Evolutionary conservation across 1,140 invertebrate species (phyloP).

Genomic region (Heliconius congener): DNA sequence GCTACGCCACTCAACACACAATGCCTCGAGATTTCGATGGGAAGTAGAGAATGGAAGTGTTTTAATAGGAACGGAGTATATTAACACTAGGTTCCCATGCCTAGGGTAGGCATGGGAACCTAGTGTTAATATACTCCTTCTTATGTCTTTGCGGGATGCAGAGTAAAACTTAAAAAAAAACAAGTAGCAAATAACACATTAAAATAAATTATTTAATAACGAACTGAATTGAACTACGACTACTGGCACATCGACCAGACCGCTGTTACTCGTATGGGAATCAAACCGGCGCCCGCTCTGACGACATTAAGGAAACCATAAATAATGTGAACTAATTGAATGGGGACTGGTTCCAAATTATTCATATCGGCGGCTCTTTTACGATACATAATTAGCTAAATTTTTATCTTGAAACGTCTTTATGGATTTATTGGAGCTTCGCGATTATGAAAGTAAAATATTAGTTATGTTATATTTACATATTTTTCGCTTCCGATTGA

Average conservation of each 20-base stretch:
- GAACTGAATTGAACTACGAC: constrained; percentile 11
- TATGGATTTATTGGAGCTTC: constrained; percentile 23
- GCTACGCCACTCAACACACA: too few species aligned
- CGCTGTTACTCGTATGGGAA: constrained; percentile 20
- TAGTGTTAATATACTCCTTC: too few species aligned
- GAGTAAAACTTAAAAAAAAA: not conserved
- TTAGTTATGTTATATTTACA: not conserved
- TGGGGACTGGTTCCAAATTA: constrained; percentile 23
- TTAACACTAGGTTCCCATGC: too few species aligned
- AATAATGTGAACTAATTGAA: constrained; percentile 37
- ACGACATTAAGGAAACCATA: constrained; percentile 34
- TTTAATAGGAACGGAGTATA: too few species aligned
- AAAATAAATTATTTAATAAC: not conserved
- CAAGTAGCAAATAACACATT: not conserved
- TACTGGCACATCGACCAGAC: constrained; percentile 16
- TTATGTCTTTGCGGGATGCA: not conserved
- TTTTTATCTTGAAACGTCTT: constrained; percentile 11
- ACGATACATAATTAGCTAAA: constrained; percentile 37
- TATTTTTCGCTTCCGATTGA: too few species aligned
- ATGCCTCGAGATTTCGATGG: too few species aligned
- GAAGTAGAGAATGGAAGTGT: too few species aligned
- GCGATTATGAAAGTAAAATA: constrained; percentile 10
- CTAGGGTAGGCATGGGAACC: too few species aligned
- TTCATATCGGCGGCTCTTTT: constrained; percentile 34
- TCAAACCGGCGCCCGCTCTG: constrained; percentile 5